These are phyloP conservation scores for Narcine bancroftii DNA, from an alignment of 2,113 vertebrate genomes.

Conservation along the genomic window DNA sequence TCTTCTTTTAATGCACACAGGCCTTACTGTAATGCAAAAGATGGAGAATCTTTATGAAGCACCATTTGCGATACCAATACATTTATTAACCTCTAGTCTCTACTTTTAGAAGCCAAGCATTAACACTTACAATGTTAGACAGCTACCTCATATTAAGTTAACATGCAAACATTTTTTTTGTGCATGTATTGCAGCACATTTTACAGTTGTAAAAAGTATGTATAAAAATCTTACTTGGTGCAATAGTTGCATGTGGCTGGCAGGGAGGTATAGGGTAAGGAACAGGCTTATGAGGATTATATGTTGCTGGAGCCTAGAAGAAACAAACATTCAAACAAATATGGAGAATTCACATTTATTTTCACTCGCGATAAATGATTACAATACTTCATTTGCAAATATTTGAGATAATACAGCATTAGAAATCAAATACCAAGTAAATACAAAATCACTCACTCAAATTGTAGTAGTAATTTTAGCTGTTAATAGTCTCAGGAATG, in stretches of 20 bases:
- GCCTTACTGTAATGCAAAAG: no score
- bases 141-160: neutral
- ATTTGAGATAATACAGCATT: neutral
- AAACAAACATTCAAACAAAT: conserved; percentile 23
- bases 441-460: neutral
- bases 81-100: neutral
- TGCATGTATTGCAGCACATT: neutral
- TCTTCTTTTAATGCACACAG: neutral
- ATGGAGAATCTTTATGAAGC: neutral
- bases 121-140: neutral
- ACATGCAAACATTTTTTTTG: neutral
- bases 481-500: neutral
- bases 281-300: conserved; percentile 91
- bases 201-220: neutral
- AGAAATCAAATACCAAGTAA: neutral
- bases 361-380: neutral
- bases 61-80: neutral
- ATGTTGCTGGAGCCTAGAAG: conserved; percentile 78
- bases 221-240: conserved; percentile 81
- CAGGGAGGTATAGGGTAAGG: conserved; percentile 96
- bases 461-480: neutral
- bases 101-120: neutral
- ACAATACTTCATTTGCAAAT: neutral
- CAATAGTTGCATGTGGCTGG: conserved; percentile 86
- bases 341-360: conserved; percentile 15